Evolutionary conservation across 2,113 vertebrate genomes (phyloP).

Genomic region (Channa argus): DNA sequence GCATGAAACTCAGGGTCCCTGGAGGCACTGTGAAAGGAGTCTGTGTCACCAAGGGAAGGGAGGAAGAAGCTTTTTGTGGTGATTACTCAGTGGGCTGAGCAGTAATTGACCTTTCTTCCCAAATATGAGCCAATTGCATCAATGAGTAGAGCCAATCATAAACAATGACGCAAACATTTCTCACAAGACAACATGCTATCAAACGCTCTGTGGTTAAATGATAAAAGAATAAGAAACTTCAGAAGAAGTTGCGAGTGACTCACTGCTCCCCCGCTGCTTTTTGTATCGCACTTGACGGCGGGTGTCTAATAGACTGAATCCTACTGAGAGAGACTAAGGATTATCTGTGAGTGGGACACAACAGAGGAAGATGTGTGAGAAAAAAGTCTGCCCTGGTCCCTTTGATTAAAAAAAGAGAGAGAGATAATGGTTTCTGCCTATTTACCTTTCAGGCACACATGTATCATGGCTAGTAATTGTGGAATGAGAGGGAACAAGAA

Average conservation of each 20-base stretch:
- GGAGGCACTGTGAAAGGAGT: background rate
- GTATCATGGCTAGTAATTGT: slow-evolving; percentile 34
- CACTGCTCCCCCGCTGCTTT: slow-evolving; percentile 49
- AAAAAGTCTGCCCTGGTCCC: slow-evolving; percentile 8
- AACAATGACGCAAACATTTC: slow-evolving; percentile 47
- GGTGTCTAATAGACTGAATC: slow-evolving; percentile 57
- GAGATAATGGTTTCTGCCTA: slow-evolving; percentile 40
- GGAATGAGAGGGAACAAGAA: slow-evolving; percentile 13
- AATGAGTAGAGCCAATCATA: background rate
- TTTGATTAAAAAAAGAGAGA: slow-evolving; percentile 19
- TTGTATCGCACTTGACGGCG: slow-evolving; percentile 12
- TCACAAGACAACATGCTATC: slow-evolving; percentile 16
- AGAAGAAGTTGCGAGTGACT: slow-evolving; percentile 52
- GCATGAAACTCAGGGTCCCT: slow-evolving; percentile 31
- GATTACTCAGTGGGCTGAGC: background rate
- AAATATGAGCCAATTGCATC: slow-evolving; percentile 50
- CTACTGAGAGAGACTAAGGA: slow-evolving; percentile 38
- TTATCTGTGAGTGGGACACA: slow-evolving; percentile 35
- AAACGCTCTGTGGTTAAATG: slow-evolving; percentile 34
- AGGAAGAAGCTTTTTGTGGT: background rate
- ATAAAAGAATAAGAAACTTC: slow-evolving; percentile 42
- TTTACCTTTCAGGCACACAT: slow-evolving; percentile 54
- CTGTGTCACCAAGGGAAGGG: slow-evolving; percentile 1
- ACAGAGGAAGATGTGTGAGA: slow-evolving; percentile 48
- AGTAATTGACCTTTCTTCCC: slow-evolving; percentile 20